Base-by-base conservation (phyloP, 2,113 vertebrate genomes). In the Rhea pennata region DNA sequence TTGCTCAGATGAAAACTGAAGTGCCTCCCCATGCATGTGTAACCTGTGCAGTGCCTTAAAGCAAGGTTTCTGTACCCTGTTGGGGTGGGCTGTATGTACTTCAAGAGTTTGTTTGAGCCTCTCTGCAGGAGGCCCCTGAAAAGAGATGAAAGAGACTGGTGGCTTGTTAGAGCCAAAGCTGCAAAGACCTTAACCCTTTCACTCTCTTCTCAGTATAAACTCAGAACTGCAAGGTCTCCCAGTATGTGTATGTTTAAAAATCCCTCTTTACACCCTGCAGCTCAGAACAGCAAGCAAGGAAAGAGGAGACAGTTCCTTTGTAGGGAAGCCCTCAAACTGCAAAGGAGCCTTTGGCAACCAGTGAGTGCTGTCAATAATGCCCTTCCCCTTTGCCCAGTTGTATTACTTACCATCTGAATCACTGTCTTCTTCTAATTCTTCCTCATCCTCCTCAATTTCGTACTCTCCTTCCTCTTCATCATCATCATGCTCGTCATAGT, bases 391-490 rank as follows among this genome's bases (percentile, higher is more conserved):
- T 12, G 51, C 92, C 66, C 66, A 65, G 2, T 19, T 4, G 46
- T 53, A 22, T 23, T 40, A 53, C 97, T 98, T 64, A 98, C 98
- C 98, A 1, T 97, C 97, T 0, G 95, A 94, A 40, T 76, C 84
- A 1, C 96, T 93, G 50, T 40, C 72, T 0, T 79, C 95, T 36
- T 87, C 95, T 71, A 91, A 0, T 0, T 94, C 96, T 20, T 44
- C 69, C 9, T 96, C 97, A 0, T 98, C 97, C 24, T 92, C 97
- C 42, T 97, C 95, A 1, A 97, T 59, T 21, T 96, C 93, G 3
- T 96, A 97, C 26, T 31, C 39, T 3, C 95, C 96, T 64, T 95
- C 94, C 1, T 96, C 97, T 1, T 97, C 96, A 1, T 97, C 97
- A 1, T 72, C 66, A 3, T 78, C 50, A 11, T 44, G 5, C 0